Percentiles rank a stretch among this genome's conserved stretches.
Conservation (phyloP, 2,888 invertebrate species). For the Volucella inanis region DNA sequence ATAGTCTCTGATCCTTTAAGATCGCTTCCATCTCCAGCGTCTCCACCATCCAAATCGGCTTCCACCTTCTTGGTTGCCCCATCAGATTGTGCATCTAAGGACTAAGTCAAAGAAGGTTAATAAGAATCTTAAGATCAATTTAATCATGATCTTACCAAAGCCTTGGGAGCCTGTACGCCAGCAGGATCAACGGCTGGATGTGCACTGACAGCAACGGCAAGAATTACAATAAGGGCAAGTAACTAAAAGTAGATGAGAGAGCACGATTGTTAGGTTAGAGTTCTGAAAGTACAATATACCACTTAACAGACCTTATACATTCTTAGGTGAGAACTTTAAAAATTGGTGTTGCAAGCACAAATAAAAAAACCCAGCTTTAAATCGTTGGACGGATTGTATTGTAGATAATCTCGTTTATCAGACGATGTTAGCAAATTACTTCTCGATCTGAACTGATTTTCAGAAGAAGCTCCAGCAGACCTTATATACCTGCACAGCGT, state of each 20-base stretch:
- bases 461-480: slow-evolving; percentile 11
- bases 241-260: slow-evolving; percentile 42
- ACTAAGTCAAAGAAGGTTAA: slow-evolving; percentile 9
- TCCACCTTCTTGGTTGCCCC: slow-evolving; percentile 34
- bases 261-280: neutral
- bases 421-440: slow-evolving; percentile 53
- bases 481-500: slow-evolving; percentile 55
- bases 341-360: slow-evolving; percentile 40
- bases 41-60: slow-evolving; percentile 49
- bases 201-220: slow-evolving; percentile 30
- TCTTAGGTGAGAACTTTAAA: slow-evolving; percentile 23
- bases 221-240: slow-evolving; percentile 58
- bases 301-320: slow-evolving; percentile 61
- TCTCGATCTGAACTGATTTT: slow-evolving; percentile 64
- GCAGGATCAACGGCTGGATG: slow-evolving; percentile 62
- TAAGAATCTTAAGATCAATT: neutral
- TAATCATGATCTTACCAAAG: slow-evolving; percentile 33
- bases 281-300: neutral
- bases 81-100: slow-evolving; percentile 36
- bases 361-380: slow-evolving; percentile 2
- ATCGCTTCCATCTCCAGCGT: slow-evolving; percentile 60
- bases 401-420: slow-evolving; percentile 22
- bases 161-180: slow-evolving; percentile 23
- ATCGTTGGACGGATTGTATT: slow-evolving; percentile 1
- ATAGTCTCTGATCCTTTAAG: slow-evolving; percentile 77